Conservation (phyloP, 1,140 invertebrate species). For the Whitmania pigra region DNA sequence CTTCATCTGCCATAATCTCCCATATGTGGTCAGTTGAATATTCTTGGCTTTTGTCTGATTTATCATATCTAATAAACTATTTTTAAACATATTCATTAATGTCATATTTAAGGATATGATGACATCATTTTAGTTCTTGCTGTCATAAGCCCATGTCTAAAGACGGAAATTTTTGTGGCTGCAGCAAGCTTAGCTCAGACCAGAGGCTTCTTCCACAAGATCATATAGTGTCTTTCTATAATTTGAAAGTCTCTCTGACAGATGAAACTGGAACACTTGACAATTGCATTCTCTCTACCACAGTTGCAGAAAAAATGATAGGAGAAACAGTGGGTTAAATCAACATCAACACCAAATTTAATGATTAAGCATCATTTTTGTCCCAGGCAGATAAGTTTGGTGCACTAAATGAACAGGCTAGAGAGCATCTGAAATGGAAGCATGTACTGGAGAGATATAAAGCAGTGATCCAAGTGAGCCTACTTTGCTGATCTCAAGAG, state of each 20-base stretch:
- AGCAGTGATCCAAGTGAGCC: not conserved
- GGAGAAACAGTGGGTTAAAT: not conserved
- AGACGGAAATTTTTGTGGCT: too few relatives aligned
- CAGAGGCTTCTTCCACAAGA: too few relatives aligned
- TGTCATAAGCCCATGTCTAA: too few relatives aligned
- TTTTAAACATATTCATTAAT: too few relatives aligned
- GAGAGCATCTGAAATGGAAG: not conserved
- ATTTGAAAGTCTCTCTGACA: not conserved
- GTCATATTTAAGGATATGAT: too few relatives aligned
- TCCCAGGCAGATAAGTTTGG: not conserved
- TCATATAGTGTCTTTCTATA: not conserved
- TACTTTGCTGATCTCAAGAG: not conserved
- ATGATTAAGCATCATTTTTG: not conserved
- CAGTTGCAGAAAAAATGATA: constrained; percentile 6
- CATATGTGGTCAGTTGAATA: too few relatives aligned
- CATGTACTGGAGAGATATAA: not conserved
- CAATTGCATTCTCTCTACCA: not conserved
- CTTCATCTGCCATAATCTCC: too few relatives aligned
- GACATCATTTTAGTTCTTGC: too few relatives aligned
- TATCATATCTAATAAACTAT: too few relatives aligned
- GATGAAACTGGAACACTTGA: not conserved
- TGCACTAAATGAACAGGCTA: not conserved
- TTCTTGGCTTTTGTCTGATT: too few relatives aligned
- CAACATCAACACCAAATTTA: not conserved
- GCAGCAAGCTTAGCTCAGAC: too few relatives aligned